Percentiles rank a stretch among this genome's conserved stretches.
phyloP scores from a whole-genome alignment of 1,140 invertebrate genomes.

The Diabrotica virgifera region DNA sequence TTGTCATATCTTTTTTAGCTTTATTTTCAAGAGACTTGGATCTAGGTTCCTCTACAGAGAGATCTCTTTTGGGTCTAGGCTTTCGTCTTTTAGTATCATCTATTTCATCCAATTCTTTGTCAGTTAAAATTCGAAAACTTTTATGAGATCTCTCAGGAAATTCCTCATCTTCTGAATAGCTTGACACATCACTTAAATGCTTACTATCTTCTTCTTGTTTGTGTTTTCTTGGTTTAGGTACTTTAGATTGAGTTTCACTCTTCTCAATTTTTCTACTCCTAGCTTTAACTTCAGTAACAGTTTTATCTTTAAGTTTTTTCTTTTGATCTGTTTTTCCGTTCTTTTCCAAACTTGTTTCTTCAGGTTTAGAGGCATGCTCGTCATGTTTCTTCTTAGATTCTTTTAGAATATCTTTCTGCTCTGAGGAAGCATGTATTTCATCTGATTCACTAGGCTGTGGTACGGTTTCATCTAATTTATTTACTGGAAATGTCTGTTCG shows the following conservation, averaged over 20 bases:
- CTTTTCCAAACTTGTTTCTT: neutral
- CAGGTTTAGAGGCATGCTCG: neutral
- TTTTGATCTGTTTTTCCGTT: neutral
- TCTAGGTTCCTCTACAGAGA: slow-evolving; percentile 34
- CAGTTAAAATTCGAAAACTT: slow-evolving; percentile 40
- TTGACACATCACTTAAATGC: slow-evolving; percentile 24
- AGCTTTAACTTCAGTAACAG: neutral
- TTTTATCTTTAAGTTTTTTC: neutral
- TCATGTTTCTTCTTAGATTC: neutral
- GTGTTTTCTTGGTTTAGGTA: slow-evolving; percentile 47
- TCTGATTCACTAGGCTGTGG: neutral
- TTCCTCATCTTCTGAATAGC: slow-evolving; percentile 16
- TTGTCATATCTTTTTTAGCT: slow-evolving; percentile 12
- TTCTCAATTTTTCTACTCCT: slow-evolving; percentile 5
- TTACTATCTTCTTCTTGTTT: neutral
- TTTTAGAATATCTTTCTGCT: neutral
- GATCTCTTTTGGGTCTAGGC: slow-evolving; percentile 15
- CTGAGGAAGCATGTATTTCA: neutral
- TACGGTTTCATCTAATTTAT: neutral
- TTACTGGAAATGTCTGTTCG: no score
- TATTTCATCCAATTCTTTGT: slow-evolving; percentile 26
- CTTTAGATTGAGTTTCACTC: slow-evolving; percentile 50
- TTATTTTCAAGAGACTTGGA: slow-evolving; percentile 13
- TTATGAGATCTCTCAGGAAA: slow-evolving; percentile 28
- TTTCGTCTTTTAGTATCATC: slow-evolving; percentile 6